These are phyloP conservation scores for Hypolimnas misippus DNA, from an alignment of 2,888 invertebrate genomes.

Conservation along the genomic window DNA sequence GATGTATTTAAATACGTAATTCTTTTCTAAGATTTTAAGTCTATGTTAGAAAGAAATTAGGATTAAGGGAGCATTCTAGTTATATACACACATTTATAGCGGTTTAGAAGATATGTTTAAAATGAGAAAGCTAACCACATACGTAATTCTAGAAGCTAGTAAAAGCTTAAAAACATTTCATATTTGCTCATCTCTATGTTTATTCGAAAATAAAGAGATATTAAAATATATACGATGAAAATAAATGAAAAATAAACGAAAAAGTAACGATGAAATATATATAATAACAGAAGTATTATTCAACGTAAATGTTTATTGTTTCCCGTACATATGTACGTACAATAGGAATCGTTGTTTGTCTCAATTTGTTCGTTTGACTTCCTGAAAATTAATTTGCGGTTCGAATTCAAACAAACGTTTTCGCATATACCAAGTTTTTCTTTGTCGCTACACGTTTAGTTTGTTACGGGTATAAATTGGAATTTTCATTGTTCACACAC, in stretches of 20 bases:
- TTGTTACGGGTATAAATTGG: constrained; percentile 68
- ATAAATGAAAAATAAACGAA: background rate
- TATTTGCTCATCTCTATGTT: too few relatives aligned
- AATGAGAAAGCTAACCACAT: too few relatives aligned
- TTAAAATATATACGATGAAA: too few relatives aligned
- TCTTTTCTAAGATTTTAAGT: too few relatives aligned
- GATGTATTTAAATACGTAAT: too few relatives aligned
- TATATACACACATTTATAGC: too few relatives aligned
- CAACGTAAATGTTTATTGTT: background rate
- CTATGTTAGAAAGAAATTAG: too few relatives aligned
- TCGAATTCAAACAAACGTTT: constrained; percentile 55
- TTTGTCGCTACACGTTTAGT: constrained; percentile 66
- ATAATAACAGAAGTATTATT: background rate
- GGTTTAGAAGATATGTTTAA: too few relatives aligned
- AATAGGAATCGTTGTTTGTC: constrained; percentile 50
- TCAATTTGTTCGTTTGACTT: constrained; percentile 70
- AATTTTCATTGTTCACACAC: constrained; percentile 73
- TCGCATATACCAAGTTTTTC: constrained; percentile 53
- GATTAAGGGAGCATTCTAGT: too few relatives aligned
- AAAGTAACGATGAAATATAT: background rate
- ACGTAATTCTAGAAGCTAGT: too few relatives aligned
- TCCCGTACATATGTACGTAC: background rate
- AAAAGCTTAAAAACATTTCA: too few relatives aligned
- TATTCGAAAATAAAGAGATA: too few relatives aligned
- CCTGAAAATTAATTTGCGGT: constrained; percentile 71